Base-by-base conservation (phyloP, 2,888 invertebrate species). In the Noctua fimbriata region DNA sequence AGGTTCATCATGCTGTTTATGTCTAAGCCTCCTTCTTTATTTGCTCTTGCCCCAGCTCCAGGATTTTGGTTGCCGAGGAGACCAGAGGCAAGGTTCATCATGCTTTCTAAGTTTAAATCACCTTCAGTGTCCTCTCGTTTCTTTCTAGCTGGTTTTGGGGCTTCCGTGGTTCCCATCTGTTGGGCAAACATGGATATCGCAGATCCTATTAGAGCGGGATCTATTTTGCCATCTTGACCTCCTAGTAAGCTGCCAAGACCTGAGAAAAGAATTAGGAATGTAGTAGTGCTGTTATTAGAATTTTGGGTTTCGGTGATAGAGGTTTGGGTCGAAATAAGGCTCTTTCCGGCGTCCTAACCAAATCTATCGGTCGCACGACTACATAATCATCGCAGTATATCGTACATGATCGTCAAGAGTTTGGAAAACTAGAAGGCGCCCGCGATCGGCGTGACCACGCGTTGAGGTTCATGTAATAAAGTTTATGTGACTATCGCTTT, bases 171-270 rank as follows among this genome's bases (percentile, higher is more conserved):
- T 9, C 88, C 89, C 94, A 95, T 94, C 85, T 95, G 95, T 86
- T 94, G 95, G 0, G 97, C 95, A 79, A 97, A 95, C 95, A 96
- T 96, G 1, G 96, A 95, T 0, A 97, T 92, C 94, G 97, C 94
- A 1, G 96, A 92, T 49, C 96, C 90, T 91, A 97, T 91, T 95
- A 97, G 93, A 92, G 97, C 93, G 91, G 97, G 94, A 97, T 97
- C 92, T 95, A 97, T 94, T 96, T 97, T 92, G 94, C 97, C 94
- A 96, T 97, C 92, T 97, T 97, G 89, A 92, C 97, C 90, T 94
- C 97, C 97, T 94, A 98, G 88, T 95, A 97, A 84, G 95, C 97
- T 93, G 92, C 97, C 96, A 2, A 97, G 87, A 85, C 96, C 97
- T 97, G 92, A 2, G 93, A 94, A 76, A 67, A 24, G 36, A 79